These are phyloP conservation scores for Ophion ellenae DNA, from an alignment of 2,888 invertebrate genomes.

Conservation along the genomic window DNA sequence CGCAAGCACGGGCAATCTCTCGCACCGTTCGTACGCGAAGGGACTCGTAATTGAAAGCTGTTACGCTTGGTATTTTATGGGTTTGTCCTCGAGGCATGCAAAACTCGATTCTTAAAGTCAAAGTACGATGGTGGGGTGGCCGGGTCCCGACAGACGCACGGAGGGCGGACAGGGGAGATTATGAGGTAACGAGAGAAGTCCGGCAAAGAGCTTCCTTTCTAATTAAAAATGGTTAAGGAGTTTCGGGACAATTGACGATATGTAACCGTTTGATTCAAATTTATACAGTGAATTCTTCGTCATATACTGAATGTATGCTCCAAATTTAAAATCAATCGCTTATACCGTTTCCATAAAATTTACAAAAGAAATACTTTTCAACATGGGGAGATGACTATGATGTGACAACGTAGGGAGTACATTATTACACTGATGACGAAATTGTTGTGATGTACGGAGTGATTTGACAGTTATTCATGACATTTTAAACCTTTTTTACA, in stretches of 20 bases:
- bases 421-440: no score
- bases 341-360: slow-evolving; percentile 65
- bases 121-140: slow-evolving; percentile 49
- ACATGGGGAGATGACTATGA: no score
- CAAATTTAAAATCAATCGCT: no score
- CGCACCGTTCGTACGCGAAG: slow-evolving; percentile 72
- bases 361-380: background rate
- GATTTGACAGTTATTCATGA: no score
- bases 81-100: slow-evolving; percentile 79
- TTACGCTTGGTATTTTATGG: slow-evolving; percentile 81
- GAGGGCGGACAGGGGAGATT: background rate
- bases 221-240: slow-evolving; percentile 77
- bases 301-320: no score
- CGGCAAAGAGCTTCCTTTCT: slow-evolving; percentile 76
- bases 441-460: no score
- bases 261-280: no score
- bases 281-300: no score
- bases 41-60: slow-evolving; percentile 82
- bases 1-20: slow-evolving; percentile 39
- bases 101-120: slow-evolving; percentile 79
- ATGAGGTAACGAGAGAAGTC: slow-evolving; percentile 70
- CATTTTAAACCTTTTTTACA: no score
- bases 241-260: no score
- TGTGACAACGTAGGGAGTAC: no score
- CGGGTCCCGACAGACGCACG: slow-evolving; percentile 15